phyloP scores from a whole-genome alignment of 1,140 invertebrate genomes.

The Himalopsyche phryganea region DNA sequence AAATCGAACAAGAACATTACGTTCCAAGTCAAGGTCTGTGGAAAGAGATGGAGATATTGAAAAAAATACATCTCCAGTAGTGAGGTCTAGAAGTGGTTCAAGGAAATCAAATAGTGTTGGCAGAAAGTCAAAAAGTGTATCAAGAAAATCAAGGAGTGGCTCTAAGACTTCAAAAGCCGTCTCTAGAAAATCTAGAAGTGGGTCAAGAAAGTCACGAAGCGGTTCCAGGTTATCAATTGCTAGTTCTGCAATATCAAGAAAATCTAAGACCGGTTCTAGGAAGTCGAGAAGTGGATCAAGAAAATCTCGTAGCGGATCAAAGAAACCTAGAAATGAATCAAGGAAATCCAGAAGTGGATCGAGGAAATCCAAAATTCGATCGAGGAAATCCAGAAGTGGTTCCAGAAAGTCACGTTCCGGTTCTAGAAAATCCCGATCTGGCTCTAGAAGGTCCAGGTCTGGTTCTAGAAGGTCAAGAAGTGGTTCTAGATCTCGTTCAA shows the following conservation, averaged over 20 bases:
- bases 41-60: constrained; percentile 10
- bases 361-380: constrained; percentile 5
- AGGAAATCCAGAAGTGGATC: constrained; percentile 17
- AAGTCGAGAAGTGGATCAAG: constrained; percentile 38
- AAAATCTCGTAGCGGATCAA: constrained; percentile 31
- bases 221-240: constrained; percentile 16
- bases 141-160: constrained; percentile 27
- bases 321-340: constrained; percentile 19
- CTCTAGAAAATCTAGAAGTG: constrained; percentile 32
- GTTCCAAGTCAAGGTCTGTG: constrained; percentile 30
- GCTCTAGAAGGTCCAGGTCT: constrained; percentile 34
- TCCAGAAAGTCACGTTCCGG: constrained; percentile 41
- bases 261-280: constrained; percentile 28
- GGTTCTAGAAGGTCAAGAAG: constrained; percentile 36
- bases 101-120: constrained; percentile 36
- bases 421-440: constrained; percentile 35
- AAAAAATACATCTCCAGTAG: constrained; percentile 1
- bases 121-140: constrained; percentile 30
- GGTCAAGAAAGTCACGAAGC: constrained; percentile 28
- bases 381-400: constrained; percentile 35
- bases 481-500: constrained; percentile 35
- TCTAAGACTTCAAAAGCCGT: constrained; percentile 27
- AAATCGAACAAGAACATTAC: constrained; percentile 26
- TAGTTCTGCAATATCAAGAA: constrained; percentile 23
- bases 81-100: background rate